phyloP scores from a whole-genome alignment of 2,797 vertebrate genomes.

The Brotula barbata region DNA sequence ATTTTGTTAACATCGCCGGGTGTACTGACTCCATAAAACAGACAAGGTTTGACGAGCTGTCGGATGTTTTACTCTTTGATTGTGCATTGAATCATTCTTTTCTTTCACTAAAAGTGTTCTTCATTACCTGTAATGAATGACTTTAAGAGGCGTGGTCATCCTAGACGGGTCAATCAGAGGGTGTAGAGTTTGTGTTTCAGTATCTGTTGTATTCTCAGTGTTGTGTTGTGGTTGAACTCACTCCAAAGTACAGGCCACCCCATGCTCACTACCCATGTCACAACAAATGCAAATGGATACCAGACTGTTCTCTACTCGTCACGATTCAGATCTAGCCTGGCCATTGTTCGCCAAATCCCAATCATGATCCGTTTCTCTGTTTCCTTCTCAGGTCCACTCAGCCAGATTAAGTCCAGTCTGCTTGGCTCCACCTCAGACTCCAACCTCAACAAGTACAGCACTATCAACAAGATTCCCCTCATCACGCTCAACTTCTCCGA shows the following conservation, averaged over 20 bases:
- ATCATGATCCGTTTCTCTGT: neutral
- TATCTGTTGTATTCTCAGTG: slow-evolving; percentile 49
- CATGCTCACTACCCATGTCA: slow-evolving; percentile 55
- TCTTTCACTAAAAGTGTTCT: slow-evolving; percentile 51
- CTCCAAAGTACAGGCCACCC: slow-evolving; percentile 34
- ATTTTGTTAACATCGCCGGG: slow-evolving; percentile 2
- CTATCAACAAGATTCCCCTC: slow-evolving; percentile 99
- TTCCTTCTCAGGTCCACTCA: slow-evolving; percentile 87
- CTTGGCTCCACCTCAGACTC: slow-evolving; percentile 98
- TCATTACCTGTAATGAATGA: slow-evolving; percentile 64
- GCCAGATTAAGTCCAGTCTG: slow-evolving; percentile 97
- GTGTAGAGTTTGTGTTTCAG: slow-evolving; percentile 52
- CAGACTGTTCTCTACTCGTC: slow-evolving; percentile 14
- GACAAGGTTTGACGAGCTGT: slow-evolving; percentile 27
- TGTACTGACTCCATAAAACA: slow-evolving; percentile 1
- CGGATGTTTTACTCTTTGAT: slow-evolving; percentile 43
- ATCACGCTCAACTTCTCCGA: slow-evolving; percentile 99
- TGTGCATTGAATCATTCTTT: slow-evolving; percentile 41
- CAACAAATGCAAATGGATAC: slow-evolving; percentile 28
- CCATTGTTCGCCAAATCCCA: neutral
- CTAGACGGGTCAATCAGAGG: slow-evolving; percentile 38
- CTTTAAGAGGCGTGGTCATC: slow-evolving; percentile 51
- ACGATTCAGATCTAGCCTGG: slow-evolving; percentile 2
- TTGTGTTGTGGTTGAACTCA: slow-evolving; percentile 61
- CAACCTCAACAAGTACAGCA: slow-evolving; percentile 98